phyloP scores from a whole-genome alignment of 1,140 invertebrate genomes.

The Drosophila eugracilis region DNA sequence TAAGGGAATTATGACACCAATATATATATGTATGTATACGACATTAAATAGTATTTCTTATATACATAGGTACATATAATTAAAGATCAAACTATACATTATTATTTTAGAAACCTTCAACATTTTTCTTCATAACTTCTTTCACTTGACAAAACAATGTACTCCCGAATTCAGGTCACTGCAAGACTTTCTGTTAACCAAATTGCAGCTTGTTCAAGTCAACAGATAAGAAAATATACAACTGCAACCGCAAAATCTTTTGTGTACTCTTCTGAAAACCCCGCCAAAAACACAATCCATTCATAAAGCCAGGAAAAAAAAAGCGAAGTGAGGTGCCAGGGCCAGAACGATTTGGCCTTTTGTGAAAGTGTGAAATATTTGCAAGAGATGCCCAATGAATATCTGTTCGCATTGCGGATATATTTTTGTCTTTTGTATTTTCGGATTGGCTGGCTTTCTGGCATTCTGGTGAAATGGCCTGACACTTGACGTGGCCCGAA shows the following conservation, averaged over 20 bases:
- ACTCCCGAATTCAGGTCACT: constrained; percentile 21
- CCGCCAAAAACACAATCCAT: constrained; percentile 34
- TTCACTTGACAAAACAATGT: neutral
- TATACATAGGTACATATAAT: neutral
- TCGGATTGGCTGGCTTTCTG: constrained; percentile 38
- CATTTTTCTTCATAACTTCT: too few species aligned
- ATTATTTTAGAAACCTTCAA: too few species aligned
- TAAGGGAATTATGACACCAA: neutral
- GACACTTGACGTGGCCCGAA: constrained; percentile 79
- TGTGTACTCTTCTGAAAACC: constrained; percentile 14
- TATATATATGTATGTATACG: too few species aligned
- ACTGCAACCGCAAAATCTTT: constrained; percentile 25
- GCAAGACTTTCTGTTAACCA: constrained; percentile 20
- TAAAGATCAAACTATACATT: too few species aligned
- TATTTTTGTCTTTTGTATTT: constrained; percentile 30
- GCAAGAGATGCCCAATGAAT: constrained; percentile 68
- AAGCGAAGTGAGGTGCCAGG: constrained; percentile 1
- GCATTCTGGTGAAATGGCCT: constrained; percentile 65
- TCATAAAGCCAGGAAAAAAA: constrained; percentile 22
- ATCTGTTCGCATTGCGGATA: constrained; percentile 12
- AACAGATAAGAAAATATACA: constrained; percentile 28
- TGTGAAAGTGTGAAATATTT: constrained; percentile 80
- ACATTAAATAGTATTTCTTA: too few species aligned
- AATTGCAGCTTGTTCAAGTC: constrained; percentile 39
- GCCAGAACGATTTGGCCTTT: constrained; percentile 32